A percentile compares a stretch with the other conserved stretches of the same genome.
Conservation (phyloP, 2,113 vertebrate species). For the Corythaeola cristata region DNA sequence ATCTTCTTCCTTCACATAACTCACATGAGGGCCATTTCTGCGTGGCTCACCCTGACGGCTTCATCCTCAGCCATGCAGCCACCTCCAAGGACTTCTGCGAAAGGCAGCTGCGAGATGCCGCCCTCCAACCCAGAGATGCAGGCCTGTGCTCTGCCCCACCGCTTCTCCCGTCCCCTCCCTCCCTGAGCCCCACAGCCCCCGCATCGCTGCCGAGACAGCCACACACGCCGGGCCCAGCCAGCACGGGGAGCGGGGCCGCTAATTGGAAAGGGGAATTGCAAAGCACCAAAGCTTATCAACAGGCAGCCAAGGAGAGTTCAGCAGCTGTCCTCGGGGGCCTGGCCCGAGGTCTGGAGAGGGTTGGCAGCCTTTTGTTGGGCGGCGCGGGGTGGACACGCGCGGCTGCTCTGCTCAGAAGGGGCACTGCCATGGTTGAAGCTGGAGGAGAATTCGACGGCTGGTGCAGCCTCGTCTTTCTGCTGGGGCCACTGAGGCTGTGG, state of each 20-base stretch:
- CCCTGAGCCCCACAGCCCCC: not conserved
- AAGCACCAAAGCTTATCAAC: constrained; percentile 47
- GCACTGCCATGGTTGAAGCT: fast-evolving
- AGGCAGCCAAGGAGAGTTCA: not conserved
- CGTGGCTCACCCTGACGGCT: fast-evolving
- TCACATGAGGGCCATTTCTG: not conserved
- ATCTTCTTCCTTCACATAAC: not conserved
- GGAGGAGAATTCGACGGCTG: fast-evolving
- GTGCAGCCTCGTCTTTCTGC: not conserved
- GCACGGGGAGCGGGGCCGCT: fast-evolving
- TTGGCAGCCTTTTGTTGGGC: not conserved
- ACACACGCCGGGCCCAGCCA: not conserved
- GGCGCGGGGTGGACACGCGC: fast-evolving
- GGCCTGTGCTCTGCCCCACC: not conserved
- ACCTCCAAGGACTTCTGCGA: not conserved
- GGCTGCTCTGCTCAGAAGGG: fast-evolving
- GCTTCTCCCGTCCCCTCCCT: not conserved
- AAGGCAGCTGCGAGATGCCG: not conserved
- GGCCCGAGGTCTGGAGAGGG: fast-evolving
- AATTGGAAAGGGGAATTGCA: constrained; percentile 65
- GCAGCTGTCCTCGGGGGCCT: not conserved
- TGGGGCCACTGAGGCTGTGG: fast-evolving
- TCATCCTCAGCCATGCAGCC: fast-evolving
- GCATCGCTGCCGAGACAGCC: fast-evolving
- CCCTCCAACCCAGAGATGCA: not conserved